Base-by-base conservation (phyloP, 2,113 vertebrate genomes). In the Tyrannus savana region DNA sequence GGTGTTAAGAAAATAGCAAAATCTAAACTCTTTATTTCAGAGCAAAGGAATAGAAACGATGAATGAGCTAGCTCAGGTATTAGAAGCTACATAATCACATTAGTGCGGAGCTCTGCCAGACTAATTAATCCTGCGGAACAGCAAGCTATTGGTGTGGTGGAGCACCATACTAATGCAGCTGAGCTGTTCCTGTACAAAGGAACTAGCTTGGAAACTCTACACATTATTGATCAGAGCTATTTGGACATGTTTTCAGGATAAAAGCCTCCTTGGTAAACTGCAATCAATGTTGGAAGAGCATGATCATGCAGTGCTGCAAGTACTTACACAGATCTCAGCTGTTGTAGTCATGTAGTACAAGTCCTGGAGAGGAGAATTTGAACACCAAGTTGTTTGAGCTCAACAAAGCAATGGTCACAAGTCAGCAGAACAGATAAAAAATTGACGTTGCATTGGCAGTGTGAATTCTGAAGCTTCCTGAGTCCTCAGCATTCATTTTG, bases 61-160 rank as follows among this genome's bases (percentile, higher is more conserved):
- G 76, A 90, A 92, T 84, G 83, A 78, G 73, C 47, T 81, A 84
- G 30, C 47, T 87, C 56, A 87, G 93, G 91, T 96, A 89, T 86
- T 81, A 89, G 89, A 86, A 95, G 68, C 89, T 59, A 16, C 90
- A 44, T 92, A 95, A 95, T 95, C 83, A 86, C 72, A 74, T 96
- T 93, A 95, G 76, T 50, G 72, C 1, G 0, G 64, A 83, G 35
- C 72, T 94, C 63, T 95, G 85, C 85, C 88, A 77, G 68, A 64
- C 95, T 95, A 93, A 96, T 97, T 96, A 95, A 95, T 95, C 72
- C 86, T 86, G 16, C 47, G 50, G 92, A 94, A 49, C 76, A 90
- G 94, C 58, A 76, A 90, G 85, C 63, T 84, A 55, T 37, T 67
- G 55, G 55, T 50, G 46, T 88, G 76, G 68, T 96, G 83, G 86